Evolutionary conservation across 1,140 invertebrate genomes (phyloP), one percentile per base, ranked within the genome.

Genomic region (Pogonomyrmex barbatus): DNA sequence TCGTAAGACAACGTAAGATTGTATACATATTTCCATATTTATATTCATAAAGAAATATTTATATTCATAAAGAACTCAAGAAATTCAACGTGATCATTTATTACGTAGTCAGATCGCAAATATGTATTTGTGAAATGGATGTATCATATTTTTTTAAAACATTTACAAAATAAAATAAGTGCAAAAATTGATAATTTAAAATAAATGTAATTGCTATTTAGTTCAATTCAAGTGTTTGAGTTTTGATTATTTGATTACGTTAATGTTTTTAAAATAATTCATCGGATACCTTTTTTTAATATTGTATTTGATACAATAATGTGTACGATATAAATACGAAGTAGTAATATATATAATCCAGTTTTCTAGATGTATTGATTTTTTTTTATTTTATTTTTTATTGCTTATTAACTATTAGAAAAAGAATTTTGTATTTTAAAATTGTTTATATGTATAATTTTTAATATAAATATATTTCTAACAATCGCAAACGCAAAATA

Each of bases 381-480:
- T 45, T 76, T 60, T 42, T 56, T 75, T 8, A 56, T 14, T 45
- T 45, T 45, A 45, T 45, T 45, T 47, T 68, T 50, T 2, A 36
- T 30, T 39, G 14, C 47, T 68, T 47, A 68, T 47, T 75, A 39
- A 73, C n/a, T 9, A 62, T 63, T 47, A 47, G n/a, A 45, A 77
- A n/a, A 33, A 0, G 12, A 47, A 39, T 6, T 36, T 24, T 42
- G 17, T 14, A 56, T 39, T 14, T 65, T 12, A 39, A 12, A 36
- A 58, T 67, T 56, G 8, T 56, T 81, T 81, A 24, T 24, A 58
- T 73, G 62, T 47, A 63, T 58, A 47, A 10, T 89, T 89, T 91
- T 90, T 84, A 88, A 90, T 54, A 33, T 82, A 63, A 71, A 88
- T 52, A 76, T 14, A 79, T 89, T 90, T 91, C 85, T 81, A 89